Evolutionary conservation across 2,113 vertebrate genomes (phyloP).

Genomic region (Theristicus caerulescens): DNA sequence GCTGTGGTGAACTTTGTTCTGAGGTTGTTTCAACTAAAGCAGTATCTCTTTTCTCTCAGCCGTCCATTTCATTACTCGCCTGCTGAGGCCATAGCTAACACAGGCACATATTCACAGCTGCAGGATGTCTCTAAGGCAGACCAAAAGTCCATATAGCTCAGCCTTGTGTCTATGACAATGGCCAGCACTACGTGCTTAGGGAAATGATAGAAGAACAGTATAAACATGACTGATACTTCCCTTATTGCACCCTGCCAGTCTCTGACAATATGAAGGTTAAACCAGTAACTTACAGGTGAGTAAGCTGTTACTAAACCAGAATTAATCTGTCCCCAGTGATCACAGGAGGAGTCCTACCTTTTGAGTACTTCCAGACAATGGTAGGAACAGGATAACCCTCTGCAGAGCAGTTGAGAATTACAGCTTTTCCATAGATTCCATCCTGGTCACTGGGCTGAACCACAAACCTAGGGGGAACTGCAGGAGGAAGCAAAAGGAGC

Average conservation of each 20-base stretch:
- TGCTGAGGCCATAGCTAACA: neutral
- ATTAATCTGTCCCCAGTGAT: neutral
- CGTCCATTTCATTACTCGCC: neutral
- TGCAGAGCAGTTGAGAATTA: constrained; percentile 96
- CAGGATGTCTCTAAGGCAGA: neutral
- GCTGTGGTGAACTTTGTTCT: neutral
- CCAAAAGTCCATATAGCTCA: neutral
- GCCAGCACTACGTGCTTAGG: neutral
- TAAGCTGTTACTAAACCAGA: neutral
- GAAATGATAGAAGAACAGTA: neutral
- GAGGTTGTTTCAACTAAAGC: neutral
- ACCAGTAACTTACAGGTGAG: neutral
- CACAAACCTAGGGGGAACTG: constrained; percentile 97
- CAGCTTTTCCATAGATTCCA: constrained; percentile 95
- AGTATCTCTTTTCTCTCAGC: neutral
- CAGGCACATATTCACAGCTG: neutral
- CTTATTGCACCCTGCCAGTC: neutral
- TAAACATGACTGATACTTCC: neutral
- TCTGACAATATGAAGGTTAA: neutral
- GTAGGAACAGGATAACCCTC: constrained; percentile 96
- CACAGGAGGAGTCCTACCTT: constrained; percentile 79
- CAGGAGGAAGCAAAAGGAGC: neutral
- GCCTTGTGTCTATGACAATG: neutral
- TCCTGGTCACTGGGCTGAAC: constrained; percentile 97
- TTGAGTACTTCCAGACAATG: constrained; percentile 98